A percentile compares a stretch with the other conserved stretches of the same genome.
Conservation (phyloP, 2,797 vertebrate genomes). For the Enteromius argenteus region DNA sequence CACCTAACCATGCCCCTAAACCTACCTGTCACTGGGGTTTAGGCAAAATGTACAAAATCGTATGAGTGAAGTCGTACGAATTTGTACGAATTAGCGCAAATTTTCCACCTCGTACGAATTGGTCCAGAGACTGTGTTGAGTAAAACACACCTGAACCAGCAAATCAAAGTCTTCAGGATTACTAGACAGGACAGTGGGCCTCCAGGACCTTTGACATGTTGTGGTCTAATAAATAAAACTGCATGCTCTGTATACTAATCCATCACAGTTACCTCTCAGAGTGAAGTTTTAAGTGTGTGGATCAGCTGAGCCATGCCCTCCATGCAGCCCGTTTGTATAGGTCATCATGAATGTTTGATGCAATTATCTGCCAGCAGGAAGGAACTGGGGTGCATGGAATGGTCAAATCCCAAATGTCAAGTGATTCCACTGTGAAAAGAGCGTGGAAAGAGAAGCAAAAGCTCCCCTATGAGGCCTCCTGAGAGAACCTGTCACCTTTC, state of each 20-base stretch:
- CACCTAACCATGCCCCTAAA: too few species aligned
- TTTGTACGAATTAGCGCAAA: too few species aligned
- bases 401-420: slow-evolving; percentile 64
- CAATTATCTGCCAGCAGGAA: slow-evolving; percentile 58
- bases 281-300: slow-evolving; percentile 5
- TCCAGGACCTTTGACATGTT: too few species aligned
- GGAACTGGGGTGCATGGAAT: slow-evolving; percentile 38
- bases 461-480: neutral
- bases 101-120: too few species aligned
- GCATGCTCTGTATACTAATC: slow-evolving; percentile 19
- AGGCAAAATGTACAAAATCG: too few species aligned
- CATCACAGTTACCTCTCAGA: slow-evolving; percentile 26
- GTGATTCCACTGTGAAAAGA: slow-evolving; percentile 42
- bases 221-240: neutral
- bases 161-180: neutral
- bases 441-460: neutral
- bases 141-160: too few species aligned
- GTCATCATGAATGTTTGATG: slow-evolving; percentile 70
- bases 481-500: slow-evolving; percentile 1
- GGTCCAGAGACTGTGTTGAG: too few species aligned
- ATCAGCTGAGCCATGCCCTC: slow-evolving; percentile 44
- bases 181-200: too few species aligned
- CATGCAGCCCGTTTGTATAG: slow-evolving; percentile 52
- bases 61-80: too few species aligned
- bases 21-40: too few species aligned